These are phyloP conservation scores for Imbricaverruca yamaguchii DNA, from an alignment of 2,888 invertebrate genomes.

Conservation along the genomic window DNA sequence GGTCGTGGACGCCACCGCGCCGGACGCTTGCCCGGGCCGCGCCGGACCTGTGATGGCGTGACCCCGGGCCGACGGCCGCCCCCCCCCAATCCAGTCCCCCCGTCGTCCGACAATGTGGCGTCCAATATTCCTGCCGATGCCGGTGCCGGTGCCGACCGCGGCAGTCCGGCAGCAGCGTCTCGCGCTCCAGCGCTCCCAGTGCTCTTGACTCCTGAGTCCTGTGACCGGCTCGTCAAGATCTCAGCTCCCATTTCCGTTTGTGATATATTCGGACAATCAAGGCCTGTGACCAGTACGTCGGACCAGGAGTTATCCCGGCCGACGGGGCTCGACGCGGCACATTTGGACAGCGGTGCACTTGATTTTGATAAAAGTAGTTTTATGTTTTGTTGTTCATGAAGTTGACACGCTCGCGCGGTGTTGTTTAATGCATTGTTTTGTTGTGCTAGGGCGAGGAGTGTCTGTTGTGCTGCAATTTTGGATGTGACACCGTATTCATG, in stretches of 20 bases:
- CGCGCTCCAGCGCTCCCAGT: too few species aligned
- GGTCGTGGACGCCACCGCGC: too few species aligned
- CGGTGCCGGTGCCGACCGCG: too few species aligned
- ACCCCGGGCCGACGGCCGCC: too few species aligned
- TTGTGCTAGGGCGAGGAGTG: background rate
- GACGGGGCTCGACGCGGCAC: background rate
- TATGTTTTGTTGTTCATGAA: slow-evolving; percentile 16
- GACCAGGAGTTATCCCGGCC: background rate
- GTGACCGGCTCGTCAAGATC: background rate
- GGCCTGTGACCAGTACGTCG: background rate
- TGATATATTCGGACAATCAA: slow-evolving; percentile 16
- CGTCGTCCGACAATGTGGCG: too few species aligned
- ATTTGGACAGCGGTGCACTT: background rate
- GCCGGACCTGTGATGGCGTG: background rate
- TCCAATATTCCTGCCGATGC: too few species aligned
- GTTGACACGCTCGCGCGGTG: background rate
- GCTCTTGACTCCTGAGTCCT: background rate
- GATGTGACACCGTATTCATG: background rate
- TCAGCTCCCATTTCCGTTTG: background rate
- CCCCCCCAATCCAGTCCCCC: too few species aligned
- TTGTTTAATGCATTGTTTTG: slow-evolving; percentile 5
- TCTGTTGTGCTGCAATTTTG: background rate
- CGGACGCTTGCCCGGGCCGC: too few species aligned
- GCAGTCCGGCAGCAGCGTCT: too few species aligned
- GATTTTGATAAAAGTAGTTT: background rate